Conservation (phyloP, 2,888 invertebrate genomes). For the Ichneumon xanthorius region DNA sequence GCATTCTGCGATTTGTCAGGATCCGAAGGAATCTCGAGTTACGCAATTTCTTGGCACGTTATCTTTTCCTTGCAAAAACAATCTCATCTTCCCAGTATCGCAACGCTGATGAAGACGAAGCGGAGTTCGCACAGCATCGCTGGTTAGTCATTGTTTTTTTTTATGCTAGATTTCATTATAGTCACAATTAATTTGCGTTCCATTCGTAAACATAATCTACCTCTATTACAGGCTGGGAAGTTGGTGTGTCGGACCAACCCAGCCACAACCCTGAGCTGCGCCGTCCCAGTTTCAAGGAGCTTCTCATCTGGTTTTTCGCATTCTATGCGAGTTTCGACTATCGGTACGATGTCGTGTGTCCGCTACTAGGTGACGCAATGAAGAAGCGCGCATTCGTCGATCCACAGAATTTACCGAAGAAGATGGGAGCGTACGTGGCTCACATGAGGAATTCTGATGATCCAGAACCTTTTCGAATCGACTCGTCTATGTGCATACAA, state of each 20-base stretch:
- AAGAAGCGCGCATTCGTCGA: constrained; percentile 82
- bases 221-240: constrained; percentile 75
- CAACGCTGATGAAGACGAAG: constrained; percentile 74
- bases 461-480: constrained; percentile 81
- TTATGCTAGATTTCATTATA: not conserved
- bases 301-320: constrained; percentile 83
- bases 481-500: constrained; percentile 86
- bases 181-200: not conserved
- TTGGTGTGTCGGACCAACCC: constrained; percentile 61
- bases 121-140: constrained; percentile 23
- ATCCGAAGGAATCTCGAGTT: constrained; percentile 84
- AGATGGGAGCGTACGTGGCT: constrained; percentile 83
- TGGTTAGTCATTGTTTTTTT: constrained; percentile 1
- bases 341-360: constrained; percentile 82
- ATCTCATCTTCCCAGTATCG: constrained; percentile 83
- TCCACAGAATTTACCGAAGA: constrained; percentile 79
- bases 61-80: constrained; percentile 87
- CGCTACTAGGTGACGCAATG: constrained; percentile 84
- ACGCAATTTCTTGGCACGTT: constrained; percentile 87
- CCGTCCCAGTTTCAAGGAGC: constrained; percentile 71
- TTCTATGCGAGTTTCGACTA: constrained; percentile 85
- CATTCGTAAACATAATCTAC: not conserved
- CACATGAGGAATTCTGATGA: constrained; percentile 73
- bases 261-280: not conserved
- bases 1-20: constrained; percentile 80